Evolutionary conservation across 2,113 vertebrate genomes (phyloP).

Genomic region (Anguilla rostrata): DNA sequence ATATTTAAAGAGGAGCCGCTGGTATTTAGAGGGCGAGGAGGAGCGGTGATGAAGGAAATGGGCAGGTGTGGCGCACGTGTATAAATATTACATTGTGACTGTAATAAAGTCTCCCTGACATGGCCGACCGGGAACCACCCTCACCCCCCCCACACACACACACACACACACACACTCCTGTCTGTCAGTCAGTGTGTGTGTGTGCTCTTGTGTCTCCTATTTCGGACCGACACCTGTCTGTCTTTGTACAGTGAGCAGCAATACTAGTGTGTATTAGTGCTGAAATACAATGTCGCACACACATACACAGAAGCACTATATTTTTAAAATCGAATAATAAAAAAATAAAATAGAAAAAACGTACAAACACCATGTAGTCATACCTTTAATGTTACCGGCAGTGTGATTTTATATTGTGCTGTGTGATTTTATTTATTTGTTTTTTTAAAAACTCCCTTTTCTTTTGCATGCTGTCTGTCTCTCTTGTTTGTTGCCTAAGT

Average conservation of each 20-base stretch:
- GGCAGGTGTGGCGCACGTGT: slow-evolving; percentile 15
- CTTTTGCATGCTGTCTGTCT: not conserved
- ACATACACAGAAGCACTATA: not conserved
- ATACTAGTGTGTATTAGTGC: not conserved
- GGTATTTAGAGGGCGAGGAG: slow-evolving; percentile 13
- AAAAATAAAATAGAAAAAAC: too few relatives aligned
- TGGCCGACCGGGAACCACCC: slow-evolving; percentile 14
- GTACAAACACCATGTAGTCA: too few relatives aligned
- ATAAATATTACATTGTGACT: slow-evolving; percentile 25
- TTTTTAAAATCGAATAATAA: too few relatives aligned
- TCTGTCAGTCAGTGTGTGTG: not conserved
- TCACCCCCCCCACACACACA: not conserved
- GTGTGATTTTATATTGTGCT: not conserved
- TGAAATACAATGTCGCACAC: not conserved
- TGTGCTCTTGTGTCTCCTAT: not conserved
- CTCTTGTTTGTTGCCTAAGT: not conserved
- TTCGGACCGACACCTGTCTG: not conserved
- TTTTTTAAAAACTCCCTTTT: not conserved
- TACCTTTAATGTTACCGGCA: too few relatives aligned
- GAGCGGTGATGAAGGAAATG: not conserved
- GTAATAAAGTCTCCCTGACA: slow-evolving; percentile 24
- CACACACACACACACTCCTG: too few relatives aligned
- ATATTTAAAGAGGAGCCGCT: slow-evolving; percentile 6
- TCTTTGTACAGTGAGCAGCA: not conserved
- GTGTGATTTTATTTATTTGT: not conserved